Evolutionary conservation across 2,797 vertebrate genomes (phyloP), one percentile per base, ranked within the genome.

Genomic region (Phoebastria nigripes): DNA sequence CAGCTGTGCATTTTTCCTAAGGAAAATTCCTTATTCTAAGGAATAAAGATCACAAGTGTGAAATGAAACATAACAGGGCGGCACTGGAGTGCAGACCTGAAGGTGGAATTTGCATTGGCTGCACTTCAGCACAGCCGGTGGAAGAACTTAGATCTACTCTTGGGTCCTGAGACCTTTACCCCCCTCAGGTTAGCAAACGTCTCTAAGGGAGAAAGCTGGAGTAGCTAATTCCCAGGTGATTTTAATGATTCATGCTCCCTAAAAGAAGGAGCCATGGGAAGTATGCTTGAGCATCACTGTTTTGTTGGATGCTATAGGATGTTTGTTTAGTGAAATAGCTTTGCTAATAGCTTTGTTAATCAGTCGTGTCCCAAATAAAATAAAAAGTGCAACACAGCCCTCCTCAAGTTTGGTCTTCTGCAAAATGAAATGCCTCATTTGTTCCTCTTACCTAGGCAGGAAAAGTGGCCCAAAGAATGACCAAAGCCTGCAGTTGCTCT

Each of bases 261-360:
- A 47, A 91, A 94, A 91, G 87, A 71, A 85, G 44, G 41, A 88
- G 15, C 62, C 59, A 66, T 72, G 55, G 54, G 81, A 97, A 97
- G 91, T 82, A 54, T 42, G 54, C 70, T 39, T 78, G 37, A 87
- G 67, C 84, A 87, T 96, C 67, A 11, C 52, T 93, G 3, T 89
- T 87, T 89, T 94, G 80, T 93, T 94, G 55, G 82, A 55, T 86
- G 66, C 65, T 82, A 61, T 91, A 81, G 59, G 44, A 89, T 96
- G 76, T 96, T 94, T 96, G 56, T 95, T 97, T 90, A 84, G 41
- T 86, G 51, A 37, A 89, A 59, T 67, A 78, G 55, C 71, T 94
- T 87, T 96, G 82, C 86, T 97, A 96, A 85, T 94, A 86, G 94
- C 46, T 96, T 87, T 66, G 29, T 91, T 97, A 94, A 92, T 96